Evolutionary conservation across 2,797 vertebrate species (phyloP).

Genomic region (Diplodus puntazzo): DNA sequence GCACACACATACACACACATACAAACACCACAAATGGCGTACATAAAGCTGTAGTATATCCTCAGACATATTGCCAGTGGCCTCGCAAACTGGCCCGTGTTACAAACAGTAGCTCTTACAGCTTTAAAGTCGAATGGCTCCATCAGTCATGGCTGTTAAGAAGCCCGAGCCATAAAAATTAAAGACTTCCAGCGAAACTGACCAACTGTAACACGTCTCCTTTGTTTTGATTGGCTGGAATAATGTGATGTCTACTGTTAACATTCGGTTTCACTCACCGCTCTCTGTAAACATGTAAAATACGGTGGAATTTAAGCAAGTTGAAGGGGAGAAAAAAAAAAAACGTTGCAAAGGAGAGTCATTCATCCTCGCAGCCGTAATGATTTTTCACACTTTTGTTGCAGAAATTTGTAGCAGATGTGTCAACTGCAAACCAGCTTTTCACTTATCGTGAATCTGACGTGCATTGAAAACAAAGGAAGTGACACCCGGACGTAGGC

Average conservation of each 20-base stretch:
- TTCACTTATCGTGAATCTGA: constrained; percentile 1
- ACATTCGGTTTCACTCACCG: constrained; percentile 57
- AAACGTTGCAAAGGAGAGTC: constrained; percentile 21
- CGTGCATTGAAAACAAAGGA: constrained; percentile 55
- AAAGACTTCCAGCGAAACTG: constrained; percentile 81
- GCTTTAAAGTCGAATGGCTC: constrained; percentile 74
- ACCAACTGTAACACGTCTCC: constrained; percentile 77
- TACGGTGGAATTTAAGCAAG: constrained; percentile 13
- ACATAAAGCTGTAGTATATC: constrained; percentile 58
- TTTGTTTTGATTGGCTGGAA: constrained; percentile 80
- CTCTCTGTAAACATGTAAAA: constrained; percentile 58
- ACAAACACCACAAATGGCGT: constrained; percentile 50
- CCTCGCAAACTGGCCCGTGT: constrained; percentile 60
- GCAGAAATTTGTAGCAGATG: constrained; percentile 44
- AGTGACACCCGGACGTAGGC: constrained; percentile 19
- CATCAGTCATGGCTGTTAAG: constrained; percentile 83
- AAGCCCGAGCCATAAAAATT: constrained; percentile 78
- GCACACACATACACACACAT: constrained; percentile 16
- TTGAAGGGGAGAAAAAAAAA: neutral
- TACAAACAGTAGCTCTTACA: constrained; percentile 72
- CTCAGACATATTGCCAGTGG: constrained; percentile 60
- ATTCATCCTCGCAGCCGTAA: constrained; percentile 16
- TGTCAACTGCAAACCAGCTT: constrained; percentile 36
- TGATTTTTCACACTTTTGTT: constrained; percentile 40
- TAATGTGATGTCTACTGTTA: constrained; percentile 62